Evolutionary conservation across 1,140 invertebrate species (phyloP), one percentile per base, ranked within the genome.

Genomic region (Solenopsis fugax): DNA sequence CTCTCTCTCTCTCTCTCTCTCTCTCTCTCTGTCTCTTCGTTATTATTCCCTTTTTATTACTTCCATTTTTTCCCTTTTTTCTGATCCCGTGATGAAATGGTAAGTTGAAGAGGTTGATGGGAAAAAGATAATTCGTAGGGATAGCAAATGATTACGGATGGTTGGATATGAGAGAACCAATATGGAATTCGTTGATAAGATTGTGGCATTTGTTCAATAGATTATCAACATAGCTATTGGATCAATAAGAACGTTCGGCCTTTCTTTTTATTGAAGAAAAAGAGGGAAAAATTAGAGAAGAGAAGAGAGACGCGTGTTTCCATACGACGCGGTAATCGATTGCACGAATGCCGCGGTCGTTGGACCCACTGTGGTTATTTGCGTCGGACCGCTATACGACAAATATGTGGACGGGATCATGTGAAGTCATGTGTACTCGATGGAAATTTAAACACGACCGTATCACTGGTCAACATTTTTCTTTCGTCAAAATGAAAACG

Each of bases 111-210:
- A 37, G 21, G n/a, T 48, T 13, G 52, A 45, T 62, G 21, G 16
- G 7, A 45, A 56, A 29, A 24, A 5, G 10, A 4, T 65, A 77
- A 62, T 64, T 90, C 67, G 37, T 9, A 52, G 13, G 5, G 21
- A 56, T 78, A 52, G 16, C 48, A 21, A 62, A 48, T 48, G 72
- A 88, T 56, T 21, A 24, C 69, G 72, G 24, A 64, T 67, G 48
- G 5, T 50, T 50, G 13, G 50, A 13, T 41, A 21, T 34, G 34
- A 85, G 69, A n/a, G 29, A 75, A 78, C 72, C 90, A 88, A 93
- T 89, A 90, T 67, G 87, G 85, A 81, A 84, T 89, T 85, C 72
- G 86, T 87, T 91, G 92, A 91, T 91, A 92, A 93, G 88, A 91
- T 77, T 89, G 87, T 87, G 87, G 75, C 72, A 75, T 85, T 87